Base-by-base conservation (phyloP, 2,113 vertebrate genomes). In the Tragelaphus buxtoni region DNA sequence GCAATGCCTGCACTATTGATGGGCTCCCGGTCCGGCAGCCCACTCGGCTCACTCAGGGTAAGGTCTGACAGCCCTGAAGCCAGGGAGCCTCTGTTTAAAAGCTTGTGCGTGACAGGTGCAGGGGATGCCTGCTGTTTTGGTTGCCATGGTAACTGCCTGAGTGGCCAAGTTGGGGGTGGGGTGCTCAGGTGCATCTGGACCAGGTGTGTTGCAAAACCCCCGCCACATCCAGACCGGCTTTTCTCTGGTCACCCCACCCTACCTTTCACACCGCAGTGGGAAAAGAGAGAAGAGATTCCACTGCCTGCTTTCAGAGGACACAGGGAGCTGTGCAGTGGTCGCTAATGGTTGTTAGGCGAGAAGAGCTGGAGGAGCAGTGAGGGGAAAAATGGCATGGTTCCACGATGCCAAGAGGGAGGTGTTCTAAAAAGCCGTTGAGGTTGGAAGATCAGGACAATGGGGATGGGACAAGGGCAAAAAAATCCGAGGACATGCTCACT, bases 31-130 rank as follows among this genome's bases (percentile, higher is more conserved):
- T 99, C 61, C 98, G 97, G 51, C 98, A 98, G 95, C 99, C 99
- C 77, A 98, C 96, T 1, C 99, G 99, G 69, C 99, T 99, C 80
- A 99, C 99, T 39, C 99, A 99, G 99, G 99, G 99, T 99, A 97
- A 98, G 97, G 22, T 49, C 17, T 49, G 61, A 12, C 1, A 10
- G 6, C 14, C 30, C 85, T 28, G 22, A 60, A 86, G 3, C 16
- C 6, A 72, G 35, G 60, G 30, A 11, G 10, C 18, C n/a, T 72
- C n/a, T 17, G 8, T 90, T 60, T 76, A 63, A 88, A 51, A 88
- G 89, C 39, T 35, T n/a, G n/a, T 60, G 35, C 26, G 0, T 79
- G 17, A 56, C 51, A 53, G 63, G 53, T 61, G 10, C 14, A 3
- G 28, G 81, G n/a, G 77, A 53, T 58, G 82, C 61, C 42, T 11